phyloP scores from a whole-genome alignment of 2,113 vertebrate species.

The Actinemys pallida region DNA sequence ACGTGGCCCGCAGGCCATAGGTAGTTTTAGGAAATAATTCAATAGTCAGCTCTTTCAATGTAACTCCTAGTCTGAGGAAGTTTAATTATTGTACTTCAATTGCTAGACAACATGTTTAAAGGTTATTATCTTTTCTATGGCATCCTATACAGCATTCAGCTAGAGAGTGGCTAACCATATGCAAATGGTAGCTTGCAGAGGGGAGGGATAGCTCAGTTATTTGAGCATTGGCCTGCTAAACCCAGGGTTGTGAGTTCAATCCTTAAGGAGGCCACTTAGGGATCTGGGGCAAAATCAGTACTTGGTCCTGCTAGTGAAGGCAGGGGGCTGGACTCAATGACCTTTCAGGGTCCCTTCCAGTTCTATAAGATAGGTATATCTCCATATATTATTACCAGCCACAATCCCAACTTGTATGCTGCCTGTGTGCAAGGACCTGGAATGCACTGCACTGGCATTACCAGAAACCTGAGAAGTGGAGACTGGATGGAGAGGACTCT shows the following conservation, averaged over 20 bases:
- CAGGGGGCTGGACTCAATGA: no score
- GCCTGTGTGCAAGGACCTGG: not conserved
- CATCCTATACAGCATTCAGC: not conserved
- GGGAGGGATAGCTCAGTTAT: no score
- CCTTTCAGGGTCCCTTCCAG: no score
- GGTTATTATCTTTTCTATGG: not conserved
- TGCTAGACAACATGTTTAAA: not conserved
- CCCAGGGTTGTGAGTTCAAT: no score
- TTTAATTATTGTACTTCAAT: not conserved
- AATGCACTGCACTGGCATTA: fast-evolving
- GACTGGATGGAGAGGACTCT: not conserved
- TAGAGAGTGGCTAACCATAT: not conserved
- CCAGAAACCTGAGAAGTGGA: fast-evolving
- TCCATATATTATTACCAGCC: no score
- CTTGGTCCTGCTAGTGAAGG: no score
- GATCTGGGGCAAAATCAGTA: no score
- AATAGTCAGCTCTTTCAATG: not conserved
- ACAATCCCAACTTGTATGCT: not conserved
- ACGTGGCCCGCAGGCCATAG: fast-evolving
- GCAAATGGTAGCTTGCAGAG: no score
- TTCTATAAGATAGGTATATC: no score
- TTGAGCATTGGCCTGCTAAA: no score
- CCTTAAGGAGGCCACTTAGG: no score
- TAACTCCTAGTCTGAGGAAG: not conserved
- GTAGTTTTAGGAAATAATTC: not conserved